Conservation (phyloP, 2,113 vertebrate species). For the Hippocampus guttulatus region DNA sequence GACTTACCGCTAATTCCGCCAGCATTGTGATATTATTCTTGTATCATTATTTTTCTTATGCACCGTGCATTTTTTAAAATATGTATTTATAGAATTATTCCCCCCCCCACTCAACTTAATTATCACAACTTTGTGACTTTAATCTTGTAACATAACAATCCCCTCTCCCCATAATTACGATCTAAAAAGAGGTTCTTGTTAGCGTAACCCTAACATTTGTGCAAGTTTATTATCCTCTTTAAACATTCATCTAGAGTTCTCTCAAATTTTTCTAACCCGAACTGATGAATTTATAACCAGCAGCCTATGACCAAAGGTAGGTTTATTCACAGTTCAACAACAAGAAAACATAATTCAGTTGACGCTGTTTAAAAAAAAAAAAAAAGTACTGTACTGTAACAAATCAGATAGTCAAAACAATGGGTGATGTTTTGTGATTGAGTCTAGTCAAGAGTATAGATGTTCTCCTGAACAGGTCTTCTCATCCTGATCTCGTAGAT, state of each 20-base stretch:
- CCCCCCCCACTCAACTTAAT: no score
- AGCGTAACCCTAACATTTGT: neutral
- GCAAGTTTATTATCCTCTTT: neutral
- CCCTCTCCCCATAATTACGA: no score
- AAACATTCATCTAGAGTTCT: neutral
- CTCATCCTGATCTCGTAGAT: conserved; percentile 74
- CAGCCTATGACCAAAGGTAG: neutral
- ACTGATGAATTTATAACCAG: neutral
- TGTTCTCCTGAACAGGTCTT: conserved; percentile 71
- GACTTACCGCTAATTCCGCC: no score
- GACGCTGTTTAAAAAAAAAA: no score
- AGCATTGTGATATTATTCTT: no score
- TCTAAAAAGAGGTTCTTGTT: no score
- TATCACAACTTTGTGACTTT: no score
- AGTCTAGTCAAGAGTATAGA: conserved; percentile 67
- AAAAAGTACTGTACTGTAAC: neutral
- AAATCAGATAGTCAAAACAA: neutral
- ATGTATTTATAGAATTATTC: no score
- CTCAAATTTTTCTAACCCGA: neutral
- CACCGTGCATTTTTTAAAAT: no score
- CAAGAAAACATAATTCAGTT: neutral
- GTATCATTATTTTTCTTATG: no score
- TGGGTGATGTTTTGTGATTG: neutral
- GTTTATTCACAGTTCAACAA: neutral
- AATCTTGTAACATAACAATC: no score